A percentile compares a stretch with the other conserved stretches of the same genome.
These are phyloP conservation scores for Odontophorus gujanensis DNA, from an alignment of 2,113 vertebrate genomes.

Conservation along the genomic window DNA sequence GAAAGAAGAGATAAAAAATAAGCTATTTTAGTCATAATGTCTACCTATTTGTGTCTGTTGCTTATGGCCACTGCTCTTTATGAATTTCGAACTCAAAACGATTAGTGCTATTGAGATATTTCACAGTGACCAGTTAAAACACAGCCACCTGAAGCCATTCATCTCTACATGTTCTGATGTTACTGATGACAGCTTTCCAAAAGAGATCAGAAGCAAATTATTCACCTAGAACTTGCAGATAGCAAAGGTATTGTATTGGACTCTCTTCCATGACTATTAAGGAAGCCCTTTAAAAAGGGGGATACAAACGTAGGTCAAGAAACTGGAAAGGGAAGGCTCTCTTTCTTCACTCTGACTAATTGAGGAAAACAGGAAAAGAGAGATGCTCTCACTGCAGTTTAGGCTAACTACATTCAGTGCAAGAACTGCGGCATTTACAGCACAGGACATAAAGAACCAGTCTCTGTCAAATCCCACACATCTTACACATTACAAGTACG, in stretches of 20 bases:
- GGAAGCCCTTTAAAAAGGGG: not conserved
- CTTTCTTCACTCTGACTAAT: not conserved
- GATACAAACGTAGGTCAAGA: not conserved
- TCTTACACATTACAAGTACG: not conserved
- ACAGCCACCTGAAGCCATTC: not conserved
- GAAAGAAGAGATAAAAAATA: not conserved
- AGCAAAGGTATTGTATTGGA: not conserved
- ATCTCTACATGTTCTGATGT: not conserved
- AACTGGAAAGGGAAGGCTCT: not conserved
- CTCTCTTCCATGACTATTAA: not conserved
- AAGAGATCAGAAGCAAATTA: not conserved
- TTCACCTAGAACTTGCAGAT: not conserved
- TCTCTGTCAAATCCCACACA: not conserved
- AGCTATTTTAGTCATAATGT: not conserved
- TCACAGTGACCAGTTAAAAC: not conserved
- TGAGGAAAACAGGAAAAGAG: not conserved
- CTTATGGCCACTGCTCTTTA: not conserved
- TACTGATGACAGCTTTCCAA: not conserved
- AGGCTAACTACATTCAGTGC: fast-evolving
- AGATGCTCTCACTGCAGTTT: not conserved
- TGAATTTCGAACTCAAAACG: not conserved
- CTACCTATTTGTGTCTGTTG: not conserved
- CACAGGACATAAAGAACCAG: not conserved
- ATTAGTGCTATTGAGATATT: not conserved
- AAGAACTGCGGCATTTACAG: not conserved